Evolutionary conservation across 1,140 invertebrate species (phyloP), one percentile per base, ranked within the genome.

Genomic region (Sycobia sp.): DNA sequence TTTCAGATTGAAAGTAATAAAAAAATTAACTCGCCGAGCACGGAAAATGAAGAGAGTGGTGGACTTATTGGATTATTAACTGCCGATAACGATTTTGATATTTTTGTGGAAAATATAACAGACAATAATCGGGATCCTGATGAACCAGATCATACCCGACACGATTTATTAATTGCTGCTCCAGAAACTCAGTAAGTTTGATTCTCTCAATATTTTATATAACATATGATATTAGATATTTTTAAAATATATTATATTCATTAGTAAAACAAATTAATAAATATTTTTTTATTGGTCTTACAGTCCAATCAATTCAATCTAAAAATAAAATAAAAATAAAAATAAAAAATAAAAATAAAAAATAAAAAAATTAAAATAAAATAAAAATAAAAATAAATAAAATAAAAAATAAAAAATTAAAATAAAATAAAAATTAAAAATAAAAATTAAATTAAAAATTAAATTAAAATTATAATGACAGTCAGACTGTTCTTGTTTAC

Each of bases 41-140:
- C 89, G 63, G 89, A 90, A 73, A 92, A 89, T 62, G 92, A 94
- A 73, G 91, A 94, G 76, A 89, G 90, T 60, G 90, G 90, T 59
- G n/a, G n/a, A n/a, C 81, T 82, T 63, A 86, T 89, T 75, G 87
- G 86, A 65, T 85, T 82, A 54, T 83, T 84, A 71, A 85, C 81
- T 54, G 84, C 66, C 8, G 80, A 82, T 68, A 80, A 88, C 70
- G 91, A 93, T 76, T 88, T 93, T 73, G 91, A 93, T 81, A 85
- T 86, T 29, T 88, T 87, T 74, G 71, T 85, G 22, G 84, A 82
- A 68, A 81, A 80, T 71, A 72, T 82, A 61, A 77, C 79, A 5
- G 79, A 80, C 65, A 79, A 80, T 67, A 59, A 73, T 41, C 80
- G 82, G 60, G 86, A 87, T 51, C 82, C 88, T 32, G 90, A 92